Conservation (phyloP, 1,140 invertebrate species). For the Camponotus floridanus region DNA sequence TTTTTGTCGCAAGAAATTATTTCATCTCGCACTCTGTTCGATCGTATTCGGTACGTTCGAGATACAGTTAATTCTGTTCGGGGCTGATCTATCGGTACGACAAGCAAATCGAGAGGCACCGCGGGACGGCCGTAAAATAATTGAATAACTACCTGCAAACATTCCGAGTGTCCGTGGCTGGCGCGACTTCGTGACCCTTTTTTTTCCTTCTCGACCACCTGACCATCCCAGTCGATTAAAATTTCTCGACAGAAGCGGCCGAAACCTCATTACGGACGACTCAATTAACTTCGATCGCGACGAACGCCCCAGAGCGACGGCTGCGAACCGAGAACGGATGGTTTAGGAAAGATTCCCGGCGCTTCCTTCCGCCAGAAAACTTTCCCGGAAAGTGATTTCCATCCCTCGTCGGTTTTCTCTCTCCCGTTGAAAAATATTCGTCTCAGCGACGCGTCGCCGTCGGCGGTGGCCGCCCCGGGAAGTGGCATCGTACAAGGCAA, state of each 20-base stretch:
- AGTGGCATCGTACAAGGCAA: neutral
- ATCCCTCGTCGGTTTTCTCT: constrained; percentile 6
- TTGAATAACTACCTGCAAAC: constrained; percentile 57
- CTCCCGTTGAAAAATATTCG: constrained; percentile 38
- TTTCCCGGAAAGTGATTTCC: constrained; percentile 52
- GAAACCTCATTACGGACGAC: constrained; percentile 67
- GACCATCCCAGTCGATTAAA: constrained; percentile 46
- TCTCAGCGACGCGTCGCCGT: constrained; percentile 24
- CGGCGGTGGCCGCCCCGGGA: neutral
- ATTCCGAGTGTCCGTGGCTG: constrained; percentile 44
- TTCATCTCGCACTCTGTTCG: neutral
- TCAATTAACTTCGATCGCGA: constrained; percentile 64
- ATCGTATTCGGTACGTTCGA: neutral
- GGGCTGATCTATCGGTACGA: neutral
- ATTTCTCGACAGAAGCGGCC: constrained; percentile 56
- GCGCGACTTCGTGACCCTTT: constrained; percentile 22
- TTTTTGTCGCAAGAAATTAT: constrained; percentile 32
- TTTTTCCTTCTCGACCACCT: neutral
- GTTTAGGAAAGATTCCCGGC: constrained; percentile 42
- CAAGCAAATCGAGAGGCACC: constrained; percentile 41
- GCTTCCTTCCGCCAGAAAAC: constrained; percentile 30
- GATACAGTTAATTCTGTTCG: constrained; percentile 32
- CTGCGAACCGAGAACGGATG: neutral
- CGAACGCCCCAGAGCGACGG: constrained; percentile 57
- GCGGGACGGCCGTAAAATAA: constrained; percentile 51